Evolutionary conservation across 2,113 vertebrate species (phyloP).

Genomic region (Varanus komodoensis): DNA sequence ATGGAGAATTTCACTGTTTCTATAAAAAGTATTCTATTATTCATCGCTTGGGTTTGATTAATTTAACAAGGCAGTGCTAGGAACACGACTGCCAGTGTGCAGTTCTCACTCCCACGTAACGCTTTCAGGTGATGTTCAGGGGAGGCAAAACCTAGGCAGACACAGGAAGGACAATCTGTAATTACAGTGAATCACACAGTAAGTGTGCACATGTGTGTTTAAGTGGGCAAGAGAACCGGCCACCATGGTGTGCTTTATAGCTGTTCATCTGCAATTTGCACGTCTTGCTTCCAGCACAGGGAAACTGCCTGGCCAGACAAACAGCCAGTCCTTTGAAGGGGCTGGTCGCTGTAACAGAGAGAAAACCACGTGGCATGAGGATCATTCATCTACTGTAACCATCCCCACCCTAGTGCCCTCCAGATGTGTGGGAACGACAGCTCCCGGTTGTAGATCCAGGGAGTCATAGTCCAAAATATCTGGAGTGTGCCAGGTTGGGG

Average conservation of each 20-base stretch:
- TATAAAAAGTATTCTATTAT: conserved; percentile 67
- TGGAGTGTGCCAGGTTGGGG: background rate
- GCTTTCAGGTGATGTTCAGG: background rate
- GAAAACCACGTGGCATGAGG: background rate
- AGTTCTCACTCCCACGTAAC: conserved; percentile 44
- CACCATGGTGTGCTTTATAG: background rate
- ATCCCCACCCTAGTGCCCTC: no score
- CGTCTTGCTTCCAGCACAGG: background rate
- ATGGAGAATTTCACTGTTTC: conserved; percentile 46
- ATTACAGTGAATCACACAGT: conserved; percentile 43
- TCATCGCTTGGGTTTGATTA: conserved; percentile 64
- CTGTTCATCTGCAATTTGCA: conserved; percentile 4
- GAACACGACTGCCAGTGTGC: conserved; percentile 58
- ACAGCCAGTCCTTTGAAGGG: background rate
- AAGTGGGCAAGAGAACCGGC: no score
- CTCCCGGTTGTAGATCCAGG: no score
- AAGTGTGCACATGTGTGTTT: background rate
- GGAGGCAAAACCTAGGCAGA: conserved; percentile 39
- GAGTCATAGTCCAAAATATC: background rate
- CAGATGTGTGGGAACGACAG: no score
- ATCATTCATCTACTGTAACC: background rate
- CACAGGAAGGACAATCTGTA: conserved; percentile 61
- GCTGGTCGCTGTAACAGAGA: background rate
- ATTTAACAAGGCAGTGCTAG: conserved; percentile 45
- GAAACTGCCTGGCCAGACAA: background rate